phyloP scores from a whole-genome alignment of 2,797 vertebrate genomes.

The Synaphobranchus kaupii region DNA sequence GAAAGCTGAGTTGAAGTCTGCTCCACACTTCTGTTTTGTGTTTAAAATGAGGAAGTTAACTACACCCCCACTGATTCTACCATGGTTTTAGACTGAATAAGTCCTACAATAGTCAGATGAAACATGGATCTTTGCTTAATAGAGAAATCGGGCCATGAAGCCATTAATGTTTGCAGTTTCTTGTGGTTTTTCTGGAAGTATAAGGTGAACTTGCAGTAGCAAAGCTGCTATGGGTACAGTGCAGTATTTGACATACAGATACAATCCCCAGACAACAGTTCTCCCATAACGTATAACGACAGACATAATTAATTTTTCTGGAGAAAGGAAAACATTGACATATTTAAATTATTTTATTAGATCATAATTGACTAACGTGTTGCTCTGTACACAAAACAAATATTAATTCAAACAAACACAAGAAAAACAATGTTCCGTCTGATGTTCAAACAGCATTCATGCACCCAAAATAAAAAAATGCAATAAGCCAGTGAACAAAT shows the following conservation, averaged over 20 bases:
- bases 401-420: background rate
- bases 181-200: too few relatives aligned
- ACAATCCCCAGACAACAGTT: too few relatives aligned
- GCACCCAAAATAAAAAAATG: background rate
- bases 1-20: background rate
- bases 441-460: background rate
- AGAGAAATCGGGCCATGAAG: too few relatives aligned
- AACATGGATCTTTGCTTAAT: too few relatives aligned
- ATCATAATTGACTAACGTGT: background rate
- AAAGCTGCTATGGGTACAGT: too few relatives aligned
- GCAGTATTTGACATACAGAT: too few relatives aligned
- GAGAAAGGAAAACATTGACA: background rate
- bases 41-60: background rate
- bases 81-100: too few relatives aligned
- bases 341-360: conserved; percentile 15
- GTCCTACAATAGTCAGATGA: too few relatives aligned
- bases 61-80: too few relatives aligned
- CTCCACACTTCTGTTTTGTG: background rate
- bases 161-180: too few relatives aligned
- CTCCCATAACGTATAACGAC: too few relatives aligned
- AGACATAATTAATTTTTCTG: background rate
- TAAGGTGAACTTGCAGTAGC: too few relatives aligned
- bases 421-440: background rate
- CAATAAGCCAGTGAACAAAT: background rate
- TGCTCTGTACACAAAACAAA: background rate